phyloP scores from a whole-genome alignment of 2,797 vertebrate genomes.

The Trachurus trachurus region DNA sequence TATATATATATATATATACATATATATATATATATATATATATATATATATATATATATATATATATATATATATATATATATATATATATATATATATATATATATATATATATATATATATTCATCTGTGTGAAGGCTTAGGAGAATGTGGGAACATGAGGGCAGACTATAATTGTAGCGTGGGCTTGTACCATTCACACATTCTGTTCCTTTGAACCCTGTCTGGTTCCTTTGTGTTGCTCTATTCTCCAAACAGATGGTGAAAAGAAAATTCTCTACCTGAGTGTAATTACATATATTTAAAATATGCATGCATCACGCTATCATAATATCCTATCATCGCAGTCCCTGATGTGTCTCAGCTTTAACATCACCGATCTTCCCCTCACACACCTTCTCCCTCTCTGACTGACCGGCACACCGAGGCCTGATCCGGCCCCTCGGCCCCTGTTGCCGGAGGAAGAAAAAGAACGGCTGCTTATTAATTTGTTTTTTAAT shows the following conservation, averaged over 20 bases:
- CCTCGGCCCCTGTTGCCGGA: constrained; percentile 33
- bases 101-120: background rate
- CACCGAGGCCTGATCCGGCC: constrained; percentile 23
- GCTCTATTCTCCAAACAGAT: background rate
- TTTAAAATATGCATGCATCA: constrained; percentile 18
- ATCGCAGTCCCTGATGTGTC: background rate
- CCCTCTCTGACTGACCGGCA: constrained; percentile 28
- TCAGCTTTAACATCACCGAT: constrained; percentile 30
- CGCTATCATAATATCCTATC: background rate
- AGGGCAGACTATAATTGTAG: background rate
- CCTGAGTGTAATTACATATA: background rate
- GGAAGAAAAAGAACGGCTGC: constrained; percentile 50
- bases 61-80: background rate
- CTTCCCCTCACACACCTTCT: background rate
- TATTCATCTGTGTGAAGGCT: background rate
- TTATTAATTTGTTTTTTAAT: constrained; percentile 85
- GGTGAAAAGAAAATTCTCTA: constrained; percentile 1
- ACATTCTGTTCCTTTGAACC: background rate
- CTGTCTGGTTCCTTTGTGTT: background rate
- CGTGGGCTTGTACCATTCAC: background rate
- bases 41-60: background rate
- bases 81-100: background rate
- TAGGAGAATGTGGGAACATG: background rate
- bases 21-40: background rate
- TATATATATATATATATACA: background rate